Evolutionary conservation across 2,888 invertebrate genomes (phyloP), one percentile per base, ranked within the genome.

Genomic region (Phortica magna): DNA sequence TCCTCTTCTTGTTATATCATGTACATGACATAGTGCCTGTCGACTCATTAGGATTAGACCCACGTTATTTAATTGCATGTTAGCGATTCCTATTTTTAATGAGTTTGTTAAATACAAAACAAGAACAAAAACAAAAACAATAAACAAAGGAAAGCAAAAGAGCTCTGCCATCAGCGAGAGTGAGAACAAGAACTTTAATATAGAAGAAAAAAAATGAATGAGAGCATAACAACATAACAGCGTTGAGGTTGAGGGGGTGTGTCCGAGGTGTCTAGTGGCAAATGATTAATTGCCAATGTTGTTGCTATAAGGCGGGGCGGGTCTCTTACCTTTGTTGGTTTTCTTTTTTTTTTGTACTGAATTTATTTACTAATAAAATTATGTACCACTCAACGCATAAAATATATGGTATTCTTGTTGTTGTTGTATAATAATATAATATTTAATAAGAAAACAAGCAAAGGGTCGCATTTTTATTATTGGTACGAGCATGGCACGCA

Each of bases 21-120:
- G 14, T 71, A 85, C 85, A 85, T 85, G 87, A 85, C 88, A 84
- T 88, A 85, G 87, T 85, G 85, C 79, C 85, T 88, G 88, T 88
- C 88, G 87, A 85, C 85, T 85, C 85, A 85, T 85, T 88, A 85
- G 85, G 88, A 85, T 85, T 88, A 85, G 83, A 88, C 88, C 88
- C 88, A 88, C 88, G 88, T 87, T 85, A 88, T 85, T 85, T 85
- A 85, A 85, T 85, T 85, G 87, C 85, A 85, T 85, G 85, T 86
- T 88, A 86, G 85, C 85, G 88, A 85, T 85, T 88, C 88, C 85
- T 82, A 84, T 84, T 85, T 88, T 87, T 85, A 85, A 85, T 85
- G 85, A 85, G 85, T 88, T 85, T 88, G 88, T 85, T 83, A 88
- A 88, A 88, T 83, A 85, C 88, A 88, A 85, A 87, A 85, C 70